phyloP scores from a whole-genome alignment of 2,888 invertebrate genomes.

The Hofmannophila pseudospretella region DNA sequence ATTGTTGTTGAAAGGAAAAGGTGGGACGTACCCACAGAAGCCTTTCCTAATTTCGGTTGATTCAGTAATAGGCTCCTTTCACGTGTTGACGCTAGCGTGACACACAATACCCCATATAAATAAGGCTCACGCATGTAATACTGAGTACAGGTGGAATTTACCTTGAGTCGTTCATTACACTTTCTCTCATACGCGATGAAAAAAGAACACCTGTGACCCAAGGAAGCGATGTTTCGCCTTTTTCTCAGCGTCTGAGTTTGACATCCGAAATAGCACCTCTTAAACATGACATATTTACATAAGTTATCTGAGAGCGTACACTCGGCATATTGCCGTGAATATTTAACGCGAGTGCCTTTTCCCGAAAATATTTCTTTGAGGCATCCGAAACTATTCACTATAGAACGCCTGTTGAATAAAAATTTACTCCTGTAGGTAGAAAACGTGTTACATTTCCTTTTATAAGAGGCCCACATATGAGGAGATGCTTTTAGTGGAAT shows the following conservation, averaged over 20 bases:
- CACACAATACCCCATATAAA: slow-evolving; percentile 1
- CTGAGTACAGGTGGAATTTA: slow-evolving; percentile 16
- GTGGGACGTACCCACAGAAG: too few species aligned
- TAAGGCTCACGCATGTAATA: neutral
- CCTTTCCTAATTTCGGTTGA: too few species aligned
- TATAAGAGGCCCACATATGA: slow-evolving; percentile 35
- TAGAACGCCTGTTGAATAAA: slow-evolving; percentile 50
- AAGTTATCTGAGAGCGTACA: slow-evolving; percentile 49
- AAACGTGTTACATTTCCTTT: slow-evolving; percentile 32
- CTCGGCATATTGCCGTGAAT: slow-evolving; percentile 51
- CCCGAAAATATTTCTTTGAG: slow-evolving; percentile 51
- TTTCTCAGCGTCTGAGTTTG: slow-evolving; percentile 22
- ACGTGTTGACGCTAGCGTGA: neutral
- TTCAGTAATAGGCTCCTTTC: neutral
- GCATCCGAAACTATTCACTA: slow-evolving; percentile 49
- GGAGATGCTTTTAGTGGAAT: slow-evolving; percentile 65
- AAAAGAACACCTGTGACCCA: slow-evolving; percentile 44
- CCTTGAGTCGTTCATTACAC: slow-evolving; percentile 37
- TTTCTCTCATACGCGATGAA: slow-evolving; percentile 31
- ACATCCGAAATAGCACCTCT: slow-evolving; percentile 33
- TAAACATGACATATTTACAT: slow-evolving; percentile 48
- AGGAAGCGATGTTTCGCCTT: slow-evolving; percentile 24
- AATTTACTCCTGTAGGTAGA: slow-evolving; percentile 39
- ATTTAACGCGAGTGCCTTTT: slow-evolving; percentile 41
- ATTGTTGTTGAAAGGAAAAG: too few species aligned